Conservation (phyloP, 2,888 invertebrate species). For the Pimpla rufipes region DNA sequence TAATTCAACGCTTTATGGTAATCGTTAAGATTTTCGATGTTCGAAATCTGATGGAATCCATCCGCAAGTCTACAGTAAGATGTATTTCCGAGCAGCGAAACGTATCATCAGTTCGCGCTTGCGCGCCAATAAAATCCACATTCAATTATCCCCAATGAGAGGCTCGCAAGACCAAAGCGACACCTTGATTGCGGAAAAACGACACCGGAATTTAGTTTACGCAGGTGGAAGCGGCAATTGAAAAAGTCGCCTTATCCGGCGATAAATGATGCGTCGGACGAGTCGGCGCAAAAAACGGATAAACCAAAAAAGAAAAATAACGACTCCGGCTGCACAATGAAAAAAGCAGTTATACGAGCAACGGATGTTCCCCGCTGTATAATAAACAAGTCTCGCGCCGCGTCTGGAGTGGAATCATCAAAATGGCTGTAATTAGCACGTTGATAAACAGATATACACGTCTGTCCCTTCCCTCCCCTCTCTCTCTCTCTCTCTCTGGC, state of each 20-base stretch:
- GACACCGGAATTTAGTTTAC: neutral
- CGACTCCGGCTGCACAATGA: neutral
- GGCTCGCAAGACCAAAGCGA: neutral
- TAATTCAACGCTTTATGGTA: too few relatives aligned
- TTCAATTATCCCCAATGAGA: neutral
- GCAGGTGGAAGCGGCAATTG: neutral
- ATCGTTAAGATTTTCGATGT: too few relatives aligned
- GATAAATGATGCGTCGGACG: neutral
- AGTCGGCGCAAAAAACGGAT: neutral
- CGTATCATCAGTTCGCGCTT: neutral
- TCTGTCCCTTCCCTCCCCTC: neutral
- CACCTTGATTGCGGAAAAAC: neutral
- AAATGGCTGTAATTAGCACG: conserved; percentile 15
- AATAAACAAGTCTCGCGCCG: conserved; percentile 7
- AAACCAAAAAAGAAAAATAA: neutral
- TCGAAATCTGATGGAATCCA: too few relatives aligned
- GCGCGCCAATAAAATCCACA: neutral
- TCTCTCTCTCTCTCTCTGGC: too few relatives aligned
- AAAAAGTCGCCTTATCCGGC: neutral
- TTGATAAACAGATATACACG: conserved; percentile 18
- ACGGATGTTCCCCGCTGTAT: conserved; percentile 22
- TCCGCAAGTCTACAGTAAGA: too few relatives aligned
- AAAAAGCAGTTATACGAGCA: conserved; percentile 16
- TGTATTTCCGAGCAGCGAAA: too few relatives aligned
- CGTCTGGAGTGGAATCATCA: neutral